Conservation (phyloP, 2,888 invertebrate genomes). For the Phorcus lineatus region DNA sequence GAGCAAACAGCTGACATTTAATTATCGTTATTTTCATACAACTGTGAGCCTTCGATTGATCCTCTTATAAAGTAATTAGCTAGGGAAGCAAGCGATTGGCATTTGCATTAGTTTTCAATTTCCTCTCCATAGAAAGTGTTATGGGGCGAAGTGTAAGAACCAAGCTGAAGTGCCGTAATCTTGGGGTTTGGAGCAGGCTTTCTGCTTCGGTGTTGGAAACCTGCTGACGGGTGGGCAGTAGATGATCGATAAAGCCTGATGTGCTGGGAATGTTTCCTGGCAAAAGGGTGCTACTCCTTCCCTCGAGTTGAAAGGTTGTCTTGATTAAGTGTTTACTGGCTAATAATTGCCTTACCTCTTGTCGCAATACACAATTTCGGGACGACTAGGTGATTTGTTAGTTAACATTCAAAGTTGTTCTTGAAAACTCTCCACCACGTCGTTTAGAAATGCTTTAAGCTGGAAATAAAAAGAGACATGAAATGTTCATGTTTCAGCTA, state of each 20-base stretch:
- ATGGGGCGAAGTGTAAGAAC: conserved; percentile 14
- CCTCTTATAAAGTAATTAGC: conserved; percentile 30
- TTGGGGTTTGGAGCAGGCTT: conserved; percentile 4
- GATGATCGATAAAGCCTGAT: background rate
- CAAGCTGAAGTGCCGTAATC: background rate
- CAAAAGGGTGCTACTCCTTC: background rate
- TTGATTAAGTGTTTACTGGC: conserved; percentile 10
- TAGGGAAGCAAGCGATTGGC: conserved; percentile 25
- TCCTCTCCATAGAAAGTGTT: conserved; percentile 27
- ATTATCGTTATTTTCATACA: conserved; percentile 29
- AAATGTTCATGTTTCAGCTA: no score
- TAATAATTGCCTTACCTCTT: conserved; percentile 1
- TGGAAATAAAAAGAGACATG: no score
- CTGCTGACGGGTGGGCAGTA: background rate
- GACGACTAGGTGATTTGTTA: no score
- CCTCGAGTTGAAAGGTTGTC: background rate
- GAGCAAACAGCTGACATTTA: conserved; percentile 27
- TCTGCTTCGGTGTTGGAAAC: background rate
- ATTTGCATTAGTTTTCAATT: conserved; percentile 32
- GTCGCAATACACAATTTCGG: background rate
- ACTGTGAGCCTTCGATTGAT: conserved; percentile 25
- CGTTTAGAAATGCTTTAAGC: background rate
- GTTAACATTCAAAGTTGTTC: background rate
- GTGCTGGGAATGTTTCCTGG: background rate
- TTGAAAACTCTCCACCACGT: background rate